phyloP scores from a whole-genome alignment of 2,888 invertebrate species.

The Agrenia bidenticulata region DNA sequence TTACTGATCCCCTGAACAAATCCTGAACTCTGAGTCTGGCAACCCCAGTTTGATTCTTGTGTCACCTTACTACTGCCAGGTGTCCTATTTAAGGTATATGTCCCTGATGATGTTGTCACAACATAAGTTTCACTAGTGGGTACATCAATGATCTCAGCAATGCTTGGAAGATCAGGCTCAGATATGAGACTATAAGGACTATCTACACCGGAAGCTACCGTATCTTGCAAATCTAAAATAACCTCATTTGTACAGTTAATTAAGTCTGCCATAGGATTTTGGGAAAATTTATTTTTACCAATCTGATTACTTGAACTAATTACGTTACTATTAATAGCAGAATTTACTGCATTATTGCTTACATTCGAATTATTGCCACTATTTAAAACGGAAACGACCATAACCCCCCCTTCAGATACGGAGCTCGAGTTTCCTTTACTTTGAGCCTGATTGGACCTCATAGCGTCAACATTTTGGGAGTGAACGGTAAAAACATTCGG shows the following conservation, averaged over 20 bases:
- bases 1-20: not conserved
- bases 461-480: not conserved
- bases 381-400: constrained; percentile 24
- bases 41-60: no score
- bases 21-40: not conserved
- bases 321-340: constrained; percentile 10
- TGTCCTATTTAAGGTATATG: not conserved
- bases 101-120: not conserved
- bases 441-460: not conserved
- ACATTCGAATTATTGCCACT: not conserved
- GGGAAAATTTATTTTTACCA: constrained; percentile 11
- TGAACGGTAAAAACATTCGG: constrained; percentile 2
- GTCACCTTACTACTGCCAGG: not conserved
- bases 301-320: constrained; percentile 7
- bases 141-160: constrained; percentile 50
- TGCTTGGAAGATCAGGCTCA: constrained; percentile 43
- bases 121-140: constrained; percentile 30
- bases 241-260: constrained; percentile 42
- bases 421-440: not conserved
- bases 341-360: not conserved
- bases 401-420: not conserved
- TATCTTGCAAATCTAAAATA: constrained; percentile 49
- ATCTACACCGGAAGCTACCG: constrained; percentile 40
- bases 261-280: constrained; percentile 40
- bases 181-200: constrained; percentile 48